Conservation (phyloP, 1,140 invertebrate genomes). For the Listronotus bonariensis region DNA sequence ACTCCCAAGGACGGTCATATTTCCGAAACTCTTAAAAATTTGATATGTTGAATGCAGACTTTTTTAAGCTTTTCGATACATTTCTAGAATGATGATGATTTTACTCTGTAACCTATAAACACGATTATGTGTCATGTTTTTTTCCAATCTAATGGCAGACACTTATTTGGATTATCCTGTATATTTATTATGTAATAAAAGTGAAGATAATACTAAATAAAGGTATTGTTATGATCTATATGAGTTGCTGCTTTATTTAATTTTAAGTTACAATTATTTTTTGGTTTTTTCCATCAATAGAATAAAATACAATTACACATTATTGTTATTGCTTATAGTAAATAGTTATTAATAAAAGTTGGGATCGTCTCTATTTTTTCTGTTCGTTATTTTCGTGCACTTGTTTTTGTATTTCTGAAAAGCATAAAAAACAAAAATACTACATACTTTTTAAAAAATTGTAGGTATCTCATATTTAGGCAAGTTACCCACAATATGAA, state of each 20-base stretch:
- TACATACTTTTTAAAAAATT: not conserved
- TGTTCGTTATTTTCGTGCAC: constrained; percentile 12
- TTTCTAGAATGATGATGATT: too few species aligned
- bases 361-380: constrained; percentile 22
- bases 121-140: too few species aligned
- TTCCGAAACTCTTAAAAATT: too few species aligned
- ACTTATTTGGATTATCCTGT: too few species aligned
- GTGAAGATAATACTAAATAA: not conserved
- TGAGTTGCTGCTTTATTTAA: constrained; percentile 25
- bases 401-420: constrained; percentile 11
- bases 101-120: too few species aligned
- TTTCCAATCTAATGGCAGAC: too few species aligned
- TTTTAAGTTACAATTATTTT: not conserved
- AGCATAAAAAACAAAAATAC: constrained; percentile 1
- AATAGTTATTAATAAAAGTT: constrained; percentile 17
- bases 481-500: constrained; percentile 31
- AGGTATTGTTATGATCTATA: not conserved
- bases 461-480: constrained; percentile 14
- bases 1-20: too few species aligned
- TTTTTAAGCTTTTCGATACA: too few species aligned
- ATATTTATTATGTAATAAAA: too few species aligned
- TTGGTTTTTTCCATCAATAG: not conserved
- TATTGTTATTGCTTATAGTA: constrained; percentile 1
- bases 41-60: too few species aligned
- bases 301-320: not conserved